These are phyloP conservation scores for Sula dactylatra DNA, from an alignment of 2,113 vertebrate genomes.

Conservation along the genomic window DNA sequence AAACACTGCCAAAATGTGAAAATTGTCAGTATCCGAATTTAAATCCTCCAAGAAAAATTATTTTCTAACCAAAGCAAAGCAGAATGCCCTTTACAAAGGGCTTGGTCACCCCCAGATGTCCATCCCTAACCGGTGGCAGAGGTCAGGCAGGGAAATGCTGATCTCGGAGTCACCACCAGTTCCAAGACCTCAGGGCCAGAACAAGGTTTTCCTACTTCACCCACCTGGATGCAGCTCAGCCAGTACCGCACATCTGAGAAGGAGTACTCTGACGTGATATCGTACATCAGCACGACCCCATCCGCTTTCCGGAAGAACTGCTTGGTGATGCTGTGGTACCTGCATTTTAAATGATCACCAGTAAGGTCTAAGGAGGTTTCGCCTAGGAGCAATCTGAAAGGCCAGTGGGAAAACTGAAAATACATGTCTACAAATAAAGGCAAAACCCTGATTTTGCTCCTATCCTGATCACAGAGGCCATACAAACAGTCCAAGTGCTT, in stretches of 20 bases:
- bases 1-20: background rate
- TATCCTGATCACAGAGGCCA: background rate
- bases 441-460: background rate
- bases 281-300: constrained; percentile 91
- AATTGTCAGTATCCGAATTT: background rate
- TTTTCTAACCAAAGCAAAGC: background rate
- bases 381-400: background rate
- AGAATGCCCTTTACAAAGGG: background rate
- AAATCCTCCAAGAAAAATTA: background rate
- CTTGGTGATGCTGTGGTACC: constrained; percentile 88
- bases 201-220: background rate
- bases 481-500: background rate
- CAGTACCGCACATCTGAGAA: constrained; percentile 84
- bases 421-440: background rate
- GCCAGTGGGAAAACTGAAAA: background rate
- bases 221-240: constrained; percentile 86
- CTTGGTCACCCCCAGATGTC: background rate
- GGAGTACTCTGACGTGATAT: constrained; percentile 80
- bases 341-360: background rate
- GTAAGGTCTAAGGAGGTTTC: accelerated
- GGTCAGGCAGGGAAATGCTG: background rate
- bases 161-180: background rate
- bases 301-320: constrained; percentile 90
- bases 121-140: background rate
- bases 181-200: background rate